These are phyloP conservation scores for Drosophila yakuba DNA, from an alignment of 1,140 invertebrate genomes.

Conservation along the genomic window DNA sequence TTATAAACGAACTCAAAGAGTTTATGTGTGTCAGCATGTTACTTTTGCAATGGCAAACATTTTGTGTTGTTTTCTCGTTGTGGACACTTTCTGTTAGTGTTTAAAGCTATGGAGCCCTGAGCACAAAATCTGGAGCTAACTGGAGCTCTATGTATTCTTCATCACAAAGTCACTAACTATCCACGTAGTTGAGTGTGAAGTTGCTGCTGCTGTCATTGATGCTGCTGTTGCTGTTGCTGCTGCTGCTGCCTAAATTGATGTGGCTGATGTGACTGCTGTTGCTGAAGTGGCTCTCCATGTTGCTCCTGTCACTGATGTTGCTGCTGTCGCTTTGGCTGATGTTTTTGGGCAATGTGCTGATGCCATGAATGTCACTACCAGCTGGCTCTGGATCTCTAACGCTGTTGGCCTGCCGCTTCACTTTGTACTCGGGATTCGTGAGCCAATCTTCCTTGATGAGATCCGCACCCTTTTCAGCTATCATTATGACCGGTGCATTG, in stretches of 20 bases:
- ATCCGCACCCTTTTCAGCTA: constrained; percentile 93
- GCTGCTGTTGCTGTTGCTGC: neutral
- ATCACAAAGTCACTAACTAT: constrained; percentile 16
- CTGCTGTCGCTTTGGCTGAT: neutral
- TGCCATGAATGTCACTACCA: constrained; percentile 26
- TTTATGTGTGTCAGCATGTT: constrained; percentile 6
- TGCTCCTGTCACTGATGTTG: constrained; percentile 21
- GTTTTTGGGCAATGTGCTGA: constrained; percentile 1
- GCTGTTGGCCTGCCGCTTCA: constrained; percentile 50
- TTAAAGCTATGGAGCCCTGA: constrained; percentile 55
- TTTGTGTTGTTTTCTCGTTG: constrained; percentile 13
- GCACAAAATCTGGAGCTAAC: constrained; percentile 37
- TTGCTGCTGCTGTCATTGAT: constrained; percentile 16
- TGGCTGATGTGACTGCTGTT: neutral
- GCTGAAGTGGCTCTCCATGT: constrained; percentile 8
- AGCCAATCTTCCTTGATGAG: constrained; percentile 92
- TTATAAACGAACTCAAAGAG: neutral
- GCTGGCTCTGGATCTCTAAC: constrained; percentile 31
- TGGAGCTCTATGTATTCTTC: neutral
- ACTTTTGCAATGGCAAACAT: constrained; percentile 64
- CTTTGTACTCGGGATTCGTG: constrained; percentile 80
- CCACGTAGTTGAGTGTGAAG: constrained; percentile 7
- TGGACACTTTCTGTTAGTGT: constrained; percentile 15
- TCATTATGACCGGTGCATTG: constrained; percentile 94
- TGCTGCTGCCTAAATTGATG: constrained; percentile 1